phyloP scores from a whole-genome alignment of 37 sponge, comb jelly and placozoan genomes.

The Bolinopsis microptera region DNA sequence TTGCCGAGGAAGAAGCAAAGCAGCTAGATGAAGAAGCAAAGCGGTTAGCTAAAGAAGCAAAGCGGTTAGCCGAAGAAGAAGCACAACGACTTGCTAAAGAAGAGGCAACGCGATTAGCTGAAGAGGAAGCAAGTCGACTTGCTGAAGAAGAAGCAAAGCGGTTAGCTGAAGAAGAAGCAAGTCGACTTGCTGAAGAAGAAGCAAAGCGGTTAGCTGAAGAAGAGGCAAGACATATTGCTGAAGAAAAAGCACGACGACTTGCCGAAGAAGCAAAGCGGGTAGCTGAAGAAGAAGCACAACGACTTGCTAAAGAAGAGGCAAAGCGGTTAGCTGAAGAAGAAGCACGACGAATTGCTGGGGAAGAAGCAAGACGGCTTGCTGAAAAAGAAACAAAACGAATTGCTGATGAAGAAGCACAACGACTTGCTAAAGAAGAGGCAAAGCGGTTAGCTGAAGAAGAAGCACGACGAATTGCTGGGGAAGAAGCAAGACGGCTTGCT shows the following conservation, averaged over 20 bases:
- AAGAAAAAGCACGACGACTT: not conserved
- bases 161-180: not conserved
- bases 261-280: not conserved
- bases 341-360: not conserved
- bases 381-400: not conserved
- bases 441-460: not conserved
- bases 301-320: slow-evolving; percentile 6
- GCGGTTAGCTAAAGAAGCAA: slow-evolving; percentile 7
- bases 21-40: not conserved
- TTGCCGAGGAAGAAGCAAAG: not conserved
- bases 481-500: not conserved
- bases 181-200: not conserved
- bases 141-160: not conserved
- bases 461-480: not conserved
- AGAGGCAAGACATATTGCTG: not conserved
- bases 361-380: not conserved
- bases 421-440: not conserved
- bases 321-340: not conserved
- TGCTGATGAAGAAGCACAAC: slow-evolving; percentile 11
- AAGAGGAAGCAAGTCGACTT: not conserved
- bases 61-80: not conserved
- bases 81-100: not conserved
- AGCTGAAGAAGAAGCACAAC: not conserved
- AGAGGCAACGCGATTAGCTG: not conserved
- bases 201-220: not conserved